Conservation (phyloP, 2,797 vertebrate genomes). For the Oryzias dopingdopingensis region DNA sequence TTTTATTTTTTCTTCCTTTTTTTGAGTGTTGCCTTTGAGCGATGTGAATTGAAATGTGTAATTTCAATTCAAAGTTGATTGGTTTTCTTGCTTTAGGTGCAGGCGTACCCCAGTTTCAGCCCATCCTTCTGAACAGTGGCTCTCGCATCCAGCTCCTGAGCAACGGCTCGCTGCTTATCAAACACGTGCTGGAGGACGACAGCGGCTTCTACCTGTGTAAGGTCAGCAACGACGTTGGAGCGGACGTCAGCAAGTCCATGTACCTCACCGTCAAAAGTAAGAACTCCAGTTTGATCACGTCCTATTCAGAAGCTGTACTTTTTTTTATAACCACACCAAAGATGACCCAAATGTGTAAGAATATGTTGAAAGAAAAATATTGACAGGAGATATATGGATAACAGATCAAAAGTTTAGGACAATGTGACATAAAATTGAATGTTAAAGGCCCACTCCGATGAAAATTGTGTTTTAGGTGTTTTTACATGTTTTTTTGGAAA, state of each 20-base stretch:
- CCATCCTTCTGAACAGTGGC: slow-evolving; percentile 88
- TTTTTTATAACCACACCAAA: too few species aligned
- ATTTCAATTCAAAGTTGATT: slow-evolving; percentile 5
- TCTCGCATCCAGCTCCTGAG: slow-evolving; percentile 91
- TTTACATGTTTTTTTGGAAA: too few species aligned
- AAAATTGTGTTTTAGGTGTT: too few species aligned
- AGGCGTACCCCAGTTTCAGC: slow-evolving; percentile 96
- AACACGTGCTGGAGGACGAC: slow-evolving; percentile 97
- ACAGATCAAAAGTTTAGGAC: not conserved
- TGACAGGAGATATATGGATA: not conserved
- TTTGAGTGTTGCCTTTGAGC: not conserved
- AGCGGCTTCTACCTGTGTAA: slow-evolving; percentile 99
- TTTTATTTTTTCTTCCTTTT: slow-evolving; percentile 4
- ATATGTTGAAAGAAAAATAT: not conserved
- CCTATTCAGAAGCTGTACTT: slow-evolving; percentile 9
- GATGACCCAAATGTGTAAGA: not conserved
- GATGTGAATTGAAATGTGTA: not conserved
- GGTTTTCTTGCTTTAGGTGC: slow-evolving; percentile 75
- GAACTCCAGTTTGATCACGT: slow-evolving; percentile 21
- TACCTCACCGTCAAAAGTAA: slow-evolving; percentile 90
- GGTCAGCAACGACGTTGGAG: slow-evolving; percentile 99
- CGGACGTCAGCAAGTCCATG: slow-evolving; percentile 99
- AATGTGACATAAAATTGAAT: not conserved
- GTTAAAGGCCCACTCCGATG: too few species aligned
- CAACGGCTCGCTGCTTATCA: slow-evolving; percentile 94